A percentile compares a stretch with the other conserved stretches of the same genome.
phyloP scores from a whole-genome alignment of 2,113 vertebrate genomes.

The Gopherus evgoodei region DNA sequence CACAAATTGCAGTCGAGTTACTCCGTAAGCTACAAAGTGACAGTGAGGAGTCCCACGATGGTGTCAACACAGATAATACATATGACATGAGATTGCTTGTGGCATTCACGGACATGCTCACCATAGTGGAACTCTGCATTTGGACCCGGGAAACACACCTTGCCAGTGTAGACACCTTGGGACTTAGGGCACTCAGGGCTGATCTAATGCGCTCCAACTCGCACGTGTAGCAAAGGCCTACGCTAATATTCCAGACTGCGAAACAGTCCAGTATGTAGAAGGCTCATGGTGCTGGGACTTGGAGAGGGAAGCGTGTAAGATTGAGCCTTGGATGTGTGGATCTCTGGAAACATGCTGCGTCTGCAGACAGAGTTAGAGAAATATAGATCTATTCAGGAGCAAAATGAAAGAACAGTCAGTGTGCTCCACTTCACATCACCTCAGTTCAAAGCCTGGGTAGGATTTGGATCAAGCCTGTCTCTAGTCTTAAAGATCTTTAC shows the following conservation, averaged over 20 bases:
- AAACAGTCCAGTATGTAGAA: background rate
- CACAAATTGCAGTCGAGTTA: no score
- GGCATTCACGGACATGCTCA: no score
- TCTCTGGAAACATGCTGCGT: background rate
- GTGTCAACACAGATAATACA: no score
- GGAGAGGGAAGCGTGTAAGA: background rate
- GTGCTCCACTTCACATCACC: background rate
- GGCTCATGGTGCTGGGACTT: background rate
- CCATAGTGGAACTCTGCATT: no score
- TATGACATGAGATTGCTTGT: no score
- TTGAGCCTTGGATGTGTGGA: background rate
- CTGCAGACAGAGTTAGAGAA: background rate
- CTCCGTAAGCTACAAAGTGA: no score
- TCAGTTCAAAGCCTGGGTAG: background rate
- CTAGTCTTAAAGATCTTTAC: background rate
- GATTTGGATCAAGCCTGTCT: background rate
- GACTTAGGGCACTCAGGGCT: no score
- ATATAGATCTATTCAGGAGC: background rate
- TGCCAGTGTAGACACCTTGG: no score
- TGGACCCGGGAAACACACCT: no score
- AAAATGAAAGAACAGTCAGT: background rate
- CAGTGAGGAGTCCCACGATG: no score
- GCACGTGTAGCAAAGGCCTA: no score
- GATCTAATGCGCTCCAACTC: no score
- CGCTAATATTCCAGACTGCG: background rate